Conservation (phyloP, 2,113 vertebrate species). For the Ceyx melanurus region DNA sequence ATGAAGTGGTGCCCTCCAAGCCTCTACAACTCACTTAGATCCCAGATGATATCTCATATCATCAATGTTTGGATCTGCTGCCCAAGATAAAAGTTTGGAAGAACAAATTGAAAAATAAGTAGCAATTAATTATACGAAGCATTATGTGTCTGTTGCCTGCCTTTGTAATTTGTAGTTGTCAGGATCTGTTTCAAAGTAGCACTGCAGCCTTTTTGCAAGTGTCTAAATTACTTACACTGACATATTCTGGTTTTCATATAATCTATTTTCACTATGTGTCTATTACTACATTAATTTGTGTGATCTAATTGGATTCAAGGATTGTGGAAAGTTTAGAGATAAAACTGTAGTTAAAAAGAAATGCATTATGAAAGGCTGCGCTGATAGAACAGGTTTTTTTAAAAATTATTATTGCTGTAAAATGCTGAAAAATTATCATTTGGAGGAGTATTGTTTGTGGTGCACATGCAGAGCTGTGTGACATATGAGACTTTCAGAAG, state of each 20-base stretch:
- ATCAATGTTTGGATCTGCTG: conserved; percentile 43
- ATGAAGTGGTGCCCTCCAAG: background rate
- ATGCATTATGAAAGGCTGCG: background rate
- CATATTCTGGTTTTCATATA: background rate
- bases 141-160: conserved; percentile 19
- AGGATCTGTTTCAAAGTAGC: conserved; percentile 10
- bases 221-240: conserved; percentile 28
- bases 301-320: conserved; percentile 22
- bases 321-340: background rate
- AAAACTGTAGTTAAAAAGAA: conserved; percentile 3
- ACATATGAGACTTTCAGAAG: background rate
- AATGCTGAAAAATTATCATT: background rate
- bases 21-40: background rate
- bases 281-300: background rate
- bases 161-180: conserved; percentile 58
- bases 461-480: background rate
- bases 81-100: conserved; percentile 54
- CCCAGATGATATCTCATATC: background rate
- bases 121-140: conserved; percentile 31
- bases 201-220: background rate
- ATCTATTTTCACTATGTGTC: background rate
- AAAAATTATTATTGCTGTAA: background rate
- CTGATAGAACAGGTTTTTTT: background rate
- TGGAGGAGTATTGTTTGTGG: background rate
- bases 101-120: conserved; percentile 63